Evolutionary conservation across 2,888 invertebrate genomes (phyloP).

Genomic region (Clusia tigrina): DNA sequence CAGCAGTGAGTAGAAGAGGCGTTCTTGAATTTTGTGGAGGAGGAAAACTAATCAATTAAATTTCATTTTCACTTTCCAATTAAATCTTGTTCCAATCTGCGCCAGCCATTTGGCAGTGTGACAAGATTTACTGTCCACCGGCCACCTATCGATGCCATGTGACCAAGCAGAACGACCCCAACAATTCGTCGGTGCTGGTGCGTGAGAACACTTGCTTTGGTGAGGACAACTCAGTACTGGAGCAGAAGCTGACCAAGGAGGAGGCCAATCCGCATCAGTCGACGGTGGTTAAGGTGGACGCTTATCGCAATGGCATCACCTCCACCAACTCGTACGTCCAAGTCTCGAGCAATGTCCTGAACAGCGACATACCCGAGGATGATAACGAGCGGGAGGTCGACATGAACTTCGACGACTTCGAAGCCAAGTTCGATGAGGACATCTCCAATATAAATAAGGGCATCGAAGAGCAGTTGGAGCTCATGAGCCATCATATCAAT

Average conservation of each 20-base stretch:
- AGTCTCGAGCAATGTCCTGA: no score
- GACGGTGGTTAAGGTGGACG: background rate
- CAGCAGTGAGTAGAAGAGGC: no score
- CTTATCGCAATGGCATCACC: background rate
- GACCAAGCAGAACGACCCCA: conserved; percentile 20
- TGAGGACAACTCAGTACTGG: conserved; percentile 11
- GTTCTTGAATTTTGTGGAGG: no score
- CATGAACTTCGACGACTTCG: no score
- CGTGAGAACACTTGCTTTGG: conserved; percentile 29
- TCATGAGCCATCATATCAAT: background rate
- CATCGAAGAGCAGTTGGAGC: background rate
- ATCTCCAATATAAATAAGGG: background rate
- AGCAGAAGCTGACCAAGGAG: background rate
- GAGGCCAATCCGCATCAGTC: conserved; percentile 10
- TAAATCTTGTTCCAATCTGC: no score
- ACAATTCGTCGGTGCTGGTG: conserved; percentile 17
- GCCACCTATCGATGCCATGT: conserved; percentile 24
- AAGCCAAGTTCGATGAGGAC: background rate
- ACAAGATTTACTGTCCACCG: conserved; percentile 29
- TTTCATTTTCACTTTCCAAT: no score
- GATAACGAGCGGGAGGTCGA: no score
- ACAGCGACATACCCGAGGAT: no score
- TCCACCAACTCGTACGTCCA: no score
- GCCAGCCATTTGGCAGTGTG: conserved; percentile 34
- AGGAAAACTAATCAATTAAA: no score